Base-by-base conservation (phyloP, 2,888 invertebrate genomes). In the Eristalinus aeneus region DNA sequence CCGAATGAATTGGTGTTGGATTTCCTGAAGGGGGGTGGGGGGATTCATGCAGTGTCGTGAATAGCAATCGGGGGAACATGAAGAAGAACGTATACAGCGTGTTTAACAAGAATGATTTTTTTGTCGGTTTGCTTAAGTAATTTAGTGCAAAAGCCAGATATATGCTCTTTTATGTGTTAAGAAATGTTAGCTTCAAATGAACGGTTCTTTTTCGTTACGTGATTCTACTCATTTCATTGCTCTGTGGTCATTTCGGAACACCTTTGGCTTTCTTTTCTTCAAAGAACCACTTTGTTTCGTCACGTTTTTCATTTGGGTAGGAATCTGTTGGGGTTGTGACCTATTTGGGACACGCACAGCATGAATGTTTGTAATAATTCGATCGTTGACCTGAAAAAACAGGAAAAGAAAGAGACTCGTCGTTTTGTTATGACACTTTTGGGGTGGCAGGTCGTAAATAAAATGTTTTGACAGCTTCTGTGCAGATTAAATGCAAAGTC, bases 1-100 rank as follows among this genome's bases (percentile, higher is more conserved):
- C 6, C 22, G 3, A 32, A 27, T 64, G 53, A 39, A 20, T 31
- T 56, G 27, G 31, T 63, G 6, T 12, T 20, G 27, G n/a, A 31
- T 39, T 46, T 46, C 12, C 32, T 32, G 32, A 32, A 74, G 1
- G 6, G 9, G 46, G 69, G 69, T 36, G 58, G 63, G 22, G 32
- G 22, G 22, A 56, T 5, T 39, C 46, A 46, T 64, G n/a, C 56
- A 34, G 23, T 8, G 46, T 46, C 8, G 32, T 58, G 58, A 11
- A 36, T 54, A 16, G 23, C 23, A 36, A 31, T 63, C 63, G 16
- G 20, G 87, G 64, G 72, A 76, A 64, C 60, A 31, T 36, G 16
- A 5, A 68, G 12, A 20, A 10, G 9, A 23, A 72, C n/a, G n/a
- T 53, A 0, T 46, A 72, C 32, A 64, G 64, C 60, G 31, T 65